A percentile compares a stretch with the other conserved stretches of the same genome.
These are phyloP conservation scores for Sarcophaga bullata DNA, from an alignment of 1,140 invertebrate genomes.

Conservation along the genomic window DNA sequence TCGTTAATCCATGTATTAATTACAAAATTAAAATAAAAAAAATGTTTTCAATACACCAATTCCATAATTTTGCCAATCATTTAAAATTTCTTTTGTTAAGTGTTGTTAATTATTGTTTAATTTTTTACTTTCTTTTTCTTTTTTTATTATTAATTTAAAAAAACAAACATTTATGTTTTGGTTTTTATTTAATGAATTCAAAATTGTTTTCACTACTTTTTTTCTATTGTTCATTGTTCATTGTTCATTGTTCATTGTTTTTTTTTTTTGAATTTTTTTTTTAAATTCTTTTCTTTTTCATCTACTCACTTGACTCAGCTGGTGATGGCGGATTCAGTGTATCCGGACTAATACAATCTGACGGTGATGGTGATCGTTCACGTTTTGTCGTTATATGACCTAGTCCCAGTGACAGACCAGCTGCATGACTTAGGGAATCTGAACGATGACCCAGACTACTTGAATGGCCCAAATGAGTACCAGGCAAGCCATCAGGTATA, in stretches of 20 bases:
- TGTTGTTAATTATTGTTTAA: too few relatives aligned
- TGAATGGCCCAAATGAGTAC: slow-evolving; percentile 70
- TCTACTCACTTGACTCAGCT: slow-evolving; percentile 83
- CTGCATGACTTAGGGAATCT: slow-evolving; percentile 68
- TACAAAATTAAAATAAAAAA: too few relatives aligned
- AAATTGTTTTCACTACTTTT: too few relatives aligned
- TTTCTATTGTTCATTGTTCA: too few relatives aligned
- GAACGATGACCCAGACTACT: slow-evolving; percentile 65
- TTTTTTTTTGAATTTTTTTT: slow-evolving; percentile 31
- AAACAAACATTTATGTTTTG: too few relatives aligned
- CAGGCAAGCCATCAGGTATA: slow-evolving; percentile 79
- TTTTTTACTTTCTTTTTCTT: too few relatives aligned
- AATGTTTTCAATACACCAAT: too few relatives aligned
- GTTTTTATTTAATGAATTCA: too few relatives aligned
- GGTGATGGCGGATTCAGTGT: slow-evolving; percentile 87
- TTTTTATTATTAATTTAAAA: too few relatives aligned
- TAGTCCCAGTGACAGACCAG: slow-evolving; percentile 68
- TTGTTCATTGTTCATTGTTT: background rate
- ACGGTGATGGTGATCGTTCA: slow-evolving; percentile 83
- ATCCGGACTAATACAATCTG: slow-evolving; percentile 85
- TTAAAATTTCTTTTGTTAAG: too few relatives aligned
- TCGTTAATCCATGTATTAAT: too few relatives aligned
- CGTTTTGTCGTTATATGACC: slow-evolving; percentile 75
- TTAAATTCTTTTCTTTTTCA: background rate
- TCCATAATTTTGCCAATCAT: too few relatives aligned